phyloP scores from a whole-genome alignment of 2,113 vertebrate species.

The Plectropomus leopardus region DNA sequence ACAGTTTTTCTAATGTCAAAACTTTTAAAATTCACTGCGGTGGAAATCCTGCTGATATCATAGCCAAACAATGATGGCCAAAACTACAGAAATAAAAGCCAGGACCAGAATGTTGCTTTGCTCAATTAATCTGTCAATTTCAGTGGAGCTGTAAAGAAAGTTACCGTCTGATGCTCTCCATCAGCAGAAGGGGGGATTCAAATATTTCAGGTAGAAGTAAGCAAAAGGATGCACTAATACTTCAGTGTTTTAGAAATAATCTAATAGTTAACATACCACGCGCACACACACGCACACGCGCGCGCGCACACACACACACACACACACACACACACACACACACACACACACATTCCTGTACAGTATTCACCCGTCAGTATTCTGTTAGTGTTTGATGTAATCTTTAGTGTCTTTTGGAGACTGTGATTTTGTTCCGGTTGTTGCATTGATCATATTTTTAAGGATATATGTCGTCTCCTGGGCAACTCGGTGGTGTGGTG shows the following conservation, averaged over 20 bases:
- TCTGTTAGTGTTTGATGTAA: neutral
- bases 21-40: too few relatives aligned
- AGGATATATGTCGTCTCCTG: too few relatives aligned
- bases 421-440: constrained; percentile 4
- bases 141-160: neutral
- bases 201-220: neutral
- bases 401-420: neutral
- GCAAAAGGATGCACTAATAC: neutral
- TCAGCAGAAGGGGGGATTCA: neutral
- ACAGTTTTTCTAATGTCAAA: too few relatives aligned
- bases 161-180: neutral
- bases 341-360: neutral
- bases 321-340: too few relatives aligned
- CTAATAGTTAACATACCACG: too few relatives aligned
- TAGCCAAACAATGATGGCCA: neutral
- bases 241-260: too few relatives aligned
- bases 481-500: too few relatives aligned
- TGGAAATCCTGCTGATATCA: too few relatives aligned
- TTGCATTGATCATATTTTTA: constrained; percentile 34
- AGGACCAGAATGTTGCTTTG: neutral
- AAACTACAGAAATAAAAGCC: neutral
- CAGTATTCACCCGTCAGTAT: neutral
- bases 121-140: neutral
- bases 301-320: too few relatives aligned
- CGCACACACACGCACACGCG: too few relatives aligned